Evolutionary conservation across 2,797 vertebrate species (phyloP).

Genomic region (Enoplosus armatus): DNA sequence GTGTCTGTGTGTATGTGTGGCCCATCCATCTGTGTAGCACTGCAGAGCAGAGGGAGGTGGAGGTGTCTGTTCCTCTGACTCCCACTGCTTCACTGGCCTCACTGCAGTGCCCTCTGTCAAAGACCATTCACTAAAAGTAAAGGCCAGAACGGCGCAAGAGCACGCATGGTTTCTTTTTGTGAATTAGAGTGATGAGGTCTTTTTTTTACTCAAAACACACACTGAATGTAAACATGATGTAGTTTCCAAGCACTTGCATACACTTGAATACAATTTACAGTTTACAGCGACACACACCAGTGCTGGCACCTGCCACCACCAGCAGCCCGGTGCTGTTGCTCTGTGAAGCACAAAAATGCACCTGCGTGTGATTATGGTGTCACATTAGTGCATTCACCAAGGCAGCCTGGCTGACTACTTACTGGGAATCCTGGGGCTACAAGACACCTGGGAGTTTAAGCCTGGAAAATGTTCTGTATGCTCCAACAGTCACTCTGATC

Average conservation of each 20-base stretch:
- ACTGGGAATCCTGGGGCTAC: conserved; percentile 72
- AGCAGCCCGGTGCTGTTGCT: conserved; percentile 61
- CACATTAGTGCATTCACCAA: conserved; percentile 79
- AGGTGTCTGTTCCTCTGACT: conserved; percentile 60
- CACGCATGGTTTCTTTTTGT: background rate
- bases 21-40: conserved; percentile 54
- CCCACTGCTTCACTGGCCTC: conserved; percentile 50
- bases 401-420: conserved; percentile 62
- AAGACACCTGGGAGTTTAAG: conserved; percentile 75
- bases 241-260: background rate
- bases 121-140: conserved; percentile 43
- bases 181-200: conserved; percentile 12
- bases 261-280: conserved; percentile 12
- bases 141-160: conserved; percentile 9
- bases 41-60: conserved; percentile 68
- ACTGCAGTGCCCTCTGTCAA: conserved; percentile 61
- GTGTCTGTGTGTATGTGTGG: conserved; percentile 20
- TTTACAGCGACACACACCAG: conserved; percentile 35
- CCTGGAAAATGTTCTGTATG: conserved; percentile 70
- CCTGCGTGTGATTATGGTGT: conserved; percentile 82
- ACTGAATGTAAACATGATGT: conserved; percentile 23
- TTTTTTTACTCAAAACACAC: conserved; percentile 4
- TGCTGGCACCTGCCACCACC: conserved; percentile 56
- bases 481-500: conserved; percentile 73
- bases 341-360: conserved; percentile 74